Base-by-base conservation (phyloP, 1,140 invertebrate species). In the Trigoniulus corallinus region DNA sequence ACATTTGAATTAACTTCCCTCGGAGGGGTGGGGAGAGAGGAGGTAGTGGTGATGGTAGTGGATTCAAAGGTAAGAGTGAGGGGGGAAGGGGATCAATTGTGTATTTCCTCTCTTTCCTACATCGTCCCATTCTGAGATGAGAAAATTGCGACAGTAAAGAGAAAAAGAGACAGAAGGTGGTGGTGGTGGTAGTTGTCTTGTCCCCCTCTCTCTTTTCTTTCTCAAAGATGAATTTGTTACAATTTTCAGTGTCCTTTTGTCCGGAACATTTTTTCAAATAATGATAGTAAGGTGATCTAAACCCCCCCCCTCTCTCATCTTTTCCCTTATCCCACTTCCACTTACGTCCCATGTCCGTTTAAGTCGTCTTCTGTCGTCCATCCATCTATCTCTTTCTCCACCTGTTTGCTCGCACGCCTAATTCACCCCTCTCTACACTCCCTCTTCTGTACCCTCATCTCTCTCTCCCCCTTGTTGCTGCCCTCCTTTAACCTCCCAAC, bases 131-230 rank as follows among this genome's bases (percentile, higher is more conserved):
- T n/a, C n/a, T n/a, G n/a, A n/a, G n/a, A n/a, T n/a, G n/a, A n/a
- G n/a, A n/a, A n/a, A n/a, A n/a, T n/a, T n/a, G n/a, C n/a, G n/a
- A 27, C 24, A 50, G 34, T 18, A 37, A 37, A 18, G 34, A 22
- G 25, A 15, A 47, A 47, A 29, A 20, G 12, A 25, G 18, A 22
- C 42, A 24, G 34, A 15, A 47, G 25, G 18, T 49, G 47, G 50
- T 37, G 47, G 51, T 48, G 47, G 50, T 48, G 48, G 47, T 41
- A 45, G 48, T 7, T 34, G 7, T 7, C 7, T 34, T 34, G 29
- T 15, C 7, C 29, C 15, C 29, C 29, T 34, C 29, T 7, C 15
- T 34, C 15, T 34, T 34, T 34, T 34, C 15, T 15, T 34, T 34
- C 29, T 34, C 15, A 7, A 34, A 34, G 15, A 7, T 34, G 15